Evolutionary conservation across 1,140 invertebrate species (phyloP).

Genomic region (Nephila pilipes): DNA sequence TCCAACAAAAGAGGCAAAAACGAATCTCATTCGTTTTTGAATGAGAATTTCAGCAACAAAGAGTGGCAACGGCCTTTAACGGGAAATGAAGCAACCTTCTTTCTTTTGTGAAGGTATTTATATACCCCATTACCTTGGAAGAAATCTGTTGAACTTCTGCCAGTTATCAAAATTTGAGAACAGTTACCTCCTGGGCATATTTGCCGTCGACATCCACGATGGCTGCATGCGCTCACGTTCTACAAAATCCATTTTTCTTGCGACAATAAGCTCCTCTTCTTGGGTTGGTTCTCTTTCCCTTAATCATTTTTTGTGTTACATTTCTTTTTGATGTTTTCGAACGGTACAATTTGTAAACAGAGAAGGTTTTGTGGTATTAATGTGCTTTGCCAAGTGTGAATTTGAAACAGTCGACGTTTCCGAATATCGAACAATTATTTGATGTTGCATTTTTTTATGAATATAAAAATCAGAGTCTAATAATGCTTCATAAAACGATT

Average conservation of each 20-base stretch:
- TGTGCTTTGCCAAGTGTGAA: background rate
- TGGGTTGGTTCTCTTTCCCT: background rate
- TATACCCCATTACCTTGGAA: constrained; percentile 59
- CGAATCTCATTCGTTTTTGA: constrained; percentile 42
- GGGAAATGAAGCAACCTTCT: constrained; percentile 39
- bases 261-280: background rate
- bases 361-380: background rate
- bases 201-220: constrained; percentile 27
- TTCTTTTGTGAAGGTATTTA: constrained; percentile 59
- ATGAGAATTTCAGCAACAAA: constrained; percentile 52
- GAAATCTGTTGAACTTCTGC: constrained; percentile 65
- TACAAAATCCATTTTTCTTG: background rate
- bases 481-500: too few species aligned
- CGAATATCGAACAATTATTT: too few species aligned
- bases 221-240: constrained; percentile 1
- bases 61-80: background rate
- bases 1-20: background rate
- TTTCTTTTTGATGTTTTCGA: background rate
- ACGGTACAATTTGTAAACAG: background rate
- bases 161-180: constrained; percentile 69
- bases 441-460: too few species aligned
- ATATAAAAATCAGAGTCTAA: too few species aligned
- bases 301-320: background rate
- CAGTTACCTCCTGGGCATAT: constrained; percentile 45
- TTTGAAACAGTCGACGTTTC: background rate